Evolutionary conservation across 1,140 invertebrate species (phyloP), one percentile per base, ranked within the genome.

Genomic region (Lordiphosa clarofinis): DNA sequence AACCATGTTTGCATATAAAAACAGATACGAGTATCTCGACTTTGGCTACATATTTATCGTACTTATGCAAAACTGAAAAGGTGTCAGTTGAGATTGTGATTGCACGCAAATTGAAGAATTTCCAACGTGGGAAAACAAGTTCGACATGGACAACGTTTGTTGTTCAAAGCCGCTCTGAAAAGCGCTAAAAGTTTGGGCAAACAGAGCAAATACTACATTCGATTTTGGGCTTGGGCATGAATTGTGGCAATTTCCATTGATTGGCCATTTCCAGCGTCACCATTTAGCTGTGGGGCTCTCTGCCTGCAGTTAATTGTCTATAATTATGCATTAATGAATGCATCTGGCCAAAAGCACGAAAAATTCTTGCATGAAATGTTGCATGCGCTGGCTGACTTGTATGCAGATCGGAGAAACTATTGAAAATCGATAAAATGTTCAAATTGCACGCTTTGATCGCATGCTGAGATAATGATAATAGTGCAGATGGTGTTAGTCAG

Each of bases 291-390:
- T 48, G 9, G 33, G 46, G 44, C 44, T 36, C 31, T 49, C 46
- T 5, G 49, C 50, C 31, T 40, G 55, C 71, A 75, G 76, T 72
- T 82, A 81, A 81, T 81, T 76, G 76, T 81, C 62, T 82, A 81
- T 70, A 81, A 81, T 81, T 81, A 81, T 76, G 78, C 76, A 81
- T 81, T 81, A 82, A 81, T 81, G 76, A 76, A 75, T 82, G 76
- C 72, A 82, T 81, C 63, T 81, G 76, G 76, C 72, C 75, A 56
- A 82, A 63, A 81, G 76, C 76, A 81, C 76, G 76, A 82, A 76
- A 70, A 82, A 82, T 82, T 67, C 67, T 81, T 75, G 71, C 75
- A 81, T 82, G 76, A 82, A 82, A 76, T 53, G 76, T 81, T 81
- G 76, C 76, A 76, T 81, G 76, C 56, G 55, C 37, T 44, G 4